These are phyloP conservation scores for Cheilinus undulatus DNA, from an alignment of 2,113 vertebrate genomes.

Conservation along the genomic window DNA sequence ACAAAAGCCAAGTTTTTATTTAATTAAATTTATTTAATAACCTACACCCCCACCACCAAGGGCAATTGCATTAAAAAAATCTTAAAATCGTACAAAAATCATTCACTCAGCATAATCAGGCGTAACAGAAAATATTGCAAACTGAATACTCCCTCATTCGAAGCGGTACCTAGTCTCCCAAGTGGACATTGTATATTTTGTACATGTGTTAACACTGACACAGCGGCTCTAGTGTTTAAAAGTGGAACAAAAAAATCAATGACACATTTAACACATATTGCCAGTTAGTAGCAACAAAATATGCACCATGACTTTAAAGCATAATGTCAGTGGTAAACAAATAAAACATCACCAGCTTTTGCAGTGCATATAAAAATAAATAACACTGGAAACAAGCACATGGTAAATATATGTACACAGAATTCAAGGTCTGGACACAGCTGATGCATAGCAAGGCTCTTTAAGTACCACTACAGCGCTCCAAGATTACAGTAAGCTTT, in stretches of 20 bases:
- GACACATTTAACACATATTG: not conserved
- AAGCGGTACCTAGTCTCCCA: conserved; percentile 3
- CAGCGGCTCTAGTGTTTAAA: not conserved
- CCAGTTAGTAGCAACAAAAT: conserved; percentile 10
- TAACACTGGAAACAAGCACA: conserved; percentile 58
- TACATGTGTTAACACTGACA: conserved; percentile 41
- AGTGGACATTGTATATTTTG: not conserved
- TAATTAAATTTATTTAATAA: conserved; percentile 70
- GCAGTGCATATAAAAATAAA: conserved; percentile 61
- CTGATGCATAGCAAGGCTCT: conserved; percentile 44
- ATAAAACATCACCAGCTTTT: conserved; percentile 24
- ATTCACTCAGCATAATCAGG: conserved; percentile 27
- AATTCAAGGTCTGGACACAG: conserved; percentile 5
- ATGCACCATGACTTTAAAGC: conserved; percentile 33
- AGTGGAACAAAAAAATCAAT: not conserved
- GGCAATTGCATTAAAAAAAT: conserved; percentile 33
- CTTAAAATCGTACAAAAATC: conserved; percentile 46
- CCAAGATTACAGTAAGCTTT: conserved; percentile 5
- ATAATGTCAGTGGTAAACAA: conserved; percentile 38
- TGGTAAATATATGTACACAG: conserved; percentile 50
- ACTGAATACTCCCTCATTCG: not conserved
- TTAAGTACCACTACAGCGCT: conserved; percentile 32
- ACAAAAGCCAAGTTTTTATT: conserved; percentile 14
- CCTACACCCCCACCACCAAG: conserved; percentile 54
- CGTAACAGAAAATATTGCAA: not conserved